Conservation (phyloP, 1,140 invertebrate genomes). For the Mesaphorura yosii region DNA sequence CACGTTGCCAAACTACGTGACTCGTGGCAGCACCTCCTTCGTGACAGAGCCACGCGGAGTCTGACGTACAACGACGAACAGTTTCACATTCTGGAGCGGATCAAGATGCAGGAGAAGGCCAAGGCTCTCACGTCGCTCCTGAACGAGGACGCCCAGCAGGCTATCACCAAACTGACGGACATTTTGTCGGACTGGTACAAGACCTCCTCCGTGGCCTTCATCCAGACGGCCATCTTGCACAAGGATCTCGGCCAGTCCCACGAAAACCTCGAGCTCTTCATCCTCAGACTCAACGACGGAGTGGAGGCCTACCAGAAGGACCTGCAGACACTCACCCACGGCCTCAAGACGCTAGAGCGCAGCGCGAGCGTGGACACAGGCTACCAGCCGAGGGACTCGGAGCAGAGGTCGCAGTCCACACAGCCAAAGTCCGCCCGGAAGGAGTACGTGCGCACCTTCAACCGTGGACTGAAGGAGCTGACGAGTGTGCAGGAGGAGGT, state of each 20-base stretch:
- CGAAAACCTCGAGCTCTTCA: conserved; percentile 28
- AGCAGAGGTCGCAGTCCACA: neutral
- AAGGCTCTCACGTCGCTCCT: conserved; percentile 52
- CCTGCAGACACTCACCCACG: conserved; percentile 11
- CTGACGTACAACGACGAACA: conserved; percentile 86
- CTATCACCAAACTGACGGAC: conserved; percentile 55
- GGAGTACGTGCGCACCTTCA: conserved; percentile 33
- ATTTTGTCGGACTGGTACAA: conserved; percentile 71
- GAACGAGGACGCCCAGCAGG: conserved; percentile 50
- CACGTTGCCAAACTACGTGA: conserved; percentile 67
- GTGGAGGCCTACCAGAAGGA: conserved; percentile 25
- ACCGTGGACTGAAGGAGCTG: conserved; percentile 37
- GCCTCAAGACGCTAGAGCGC: conserved; percentile 20
- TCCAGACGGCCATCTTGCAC: conserved; percentile 59
- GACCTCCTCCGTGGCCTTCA: conserved; percentile 63
- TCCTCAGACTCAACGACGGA: conserved; percentile 24
- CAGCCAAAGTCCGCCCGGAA: conserved; percentile 12
- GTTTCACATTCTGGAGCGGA: conserved; percentile 78
- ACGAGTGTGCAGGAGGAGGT: conserved; percentile 40
- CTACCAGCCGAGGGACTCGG: neutral
- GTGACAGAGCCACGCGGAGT: conserved; percentile 69
- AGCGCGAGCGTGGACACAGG: neutral
- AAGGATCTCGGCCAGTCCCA: conserved; percentile 54
- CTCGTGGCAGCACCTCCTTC: conserved; percentile 80
- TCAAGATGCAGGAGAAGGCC: conserved; percentile 53